Conservation (phyloP, 2,113 vertebrate genomes). For the Anguilla japonica region DNA sequence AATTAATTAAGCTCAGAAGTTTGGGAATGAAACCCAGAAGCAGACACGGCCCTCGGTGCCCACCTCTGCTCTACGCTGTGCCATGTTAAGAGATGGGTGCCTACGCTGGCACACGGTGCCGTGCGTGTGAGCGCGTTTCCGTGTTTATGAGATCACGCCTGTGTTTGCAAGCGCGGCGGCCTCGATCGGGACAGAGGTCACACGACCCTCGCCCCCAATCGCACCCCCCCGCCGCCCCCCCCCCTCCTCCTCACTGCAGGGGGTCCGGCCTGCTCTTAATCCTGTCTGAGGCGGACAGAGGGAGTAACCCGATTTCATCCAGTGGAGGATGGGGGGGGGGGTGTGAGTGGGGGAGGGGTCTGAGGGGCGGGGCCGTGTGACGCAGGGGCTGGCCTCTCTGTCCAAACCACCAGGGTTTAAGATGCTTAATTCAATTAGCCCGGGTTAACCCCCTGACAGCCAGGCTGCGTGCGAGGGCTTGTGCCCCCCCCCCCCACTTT, state of each 20-base stretch:
- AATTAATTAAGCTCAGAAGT: too few species aligned
- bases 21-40: too few species aligned
- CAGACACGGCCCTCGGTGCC: too few species aligned
- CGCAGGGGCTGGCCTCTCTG: neutral
- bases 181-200: neutral
- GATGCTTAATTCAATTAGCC: slow-evolving; percentile 42
- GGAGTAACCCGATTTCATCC: slow-evolving; percentile 62
- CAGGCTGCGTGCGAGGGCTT: neutral
- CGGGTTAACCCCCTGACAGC: slow-evolving; percentile 35
- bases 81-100: too few species aligned
- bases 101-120: too few species aligned
- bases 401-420: slow-evolving; percentile 23
- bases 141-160: slow-evolving; percentile 18
- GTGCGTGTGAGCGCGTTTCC: too few species aligned
- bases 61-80: too few species aligned
- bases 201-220: neutral
- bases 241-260: neutral
- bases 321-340: slow-evolving; percentile 45
- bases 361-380: neutral
- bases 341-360: neutral
- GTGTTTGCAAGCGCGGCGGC: neutral
- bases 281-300: slow-evolving; percentile 63
- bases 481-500: neutral
- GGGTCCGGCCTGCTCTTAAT: slow-evolving; percentile 56
- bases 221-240: neutral